A percentile compares a stretch with the other conserved stretches of the same genome.
Conservation (phyloP, 2,888 invertebrate species). For the Patella pellucida region DNA sequence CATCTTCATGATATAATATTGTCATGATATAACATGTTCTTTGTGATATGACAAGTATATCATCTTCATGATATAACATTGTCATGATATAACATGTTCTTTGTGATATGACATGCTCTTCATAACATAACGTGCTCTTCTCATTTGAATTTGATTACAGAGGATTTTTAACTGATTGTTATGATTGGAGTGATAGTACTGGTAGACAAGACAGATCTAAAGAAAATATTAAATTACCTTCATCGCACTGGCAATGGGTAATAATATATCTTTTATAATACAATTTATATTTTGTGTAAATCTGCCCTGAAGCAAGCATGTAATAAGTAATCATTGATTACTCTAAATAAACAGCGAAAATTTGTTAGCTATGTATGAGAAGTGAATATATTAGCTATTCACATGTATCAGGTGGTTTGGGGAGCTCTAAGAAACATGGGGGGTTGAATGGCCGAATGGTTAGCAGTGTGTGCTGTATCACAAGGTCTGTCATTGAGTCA, state of each 20-base stretch:
- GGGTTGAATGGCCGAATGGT: too few relatives aligned
- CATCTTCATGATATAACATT: too few relatives aligned
- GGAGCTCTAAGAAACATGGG: too few relatives aligned
- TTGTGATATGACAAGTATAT: not conserved
- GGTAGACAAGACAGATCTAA: constrained; percentile 87
- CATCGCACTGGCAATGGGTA: constrained; percentile 92
- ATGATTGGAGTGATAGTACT: constrained; percentile 90
- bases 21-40: not conserved
- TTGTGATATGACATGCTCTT: not conserved
- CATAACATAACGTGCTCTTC: not conserved
- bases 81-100: not conserved
- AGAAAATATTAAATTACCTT: constrained; percentile 87
- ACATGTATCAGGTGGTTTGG: too few relatives aligned
- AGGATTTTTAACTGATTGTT: constrained; percentile 83
- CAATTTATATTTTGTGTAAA: too few relatives aligned
- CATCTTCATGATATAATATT: constrained; percentile 4
- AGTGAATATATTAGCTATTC: too few relatives aligned
- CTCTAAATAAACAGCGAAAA: too few relatives aligned
- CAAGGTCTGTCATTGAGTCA: too few relatives aligned
- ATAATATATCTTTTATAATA: constrained; percentile 14
- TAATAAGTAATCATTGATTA: too few relatives aligned
- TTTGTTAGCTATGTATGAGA: too few relatives aligned
- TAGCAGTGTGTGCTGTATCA: too few relatives aligned
- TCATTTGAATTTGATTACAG: constrained; percentile 69
- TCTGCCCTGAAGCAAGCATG: too few relatives aligned